A percentile compares a stretch with the other conserved stretches of the same genome.
Evolutionary conservation across 2,113 vertebrate genomes (phyloP).

Genomic region (Thamnophis sirtalis): DNA sequence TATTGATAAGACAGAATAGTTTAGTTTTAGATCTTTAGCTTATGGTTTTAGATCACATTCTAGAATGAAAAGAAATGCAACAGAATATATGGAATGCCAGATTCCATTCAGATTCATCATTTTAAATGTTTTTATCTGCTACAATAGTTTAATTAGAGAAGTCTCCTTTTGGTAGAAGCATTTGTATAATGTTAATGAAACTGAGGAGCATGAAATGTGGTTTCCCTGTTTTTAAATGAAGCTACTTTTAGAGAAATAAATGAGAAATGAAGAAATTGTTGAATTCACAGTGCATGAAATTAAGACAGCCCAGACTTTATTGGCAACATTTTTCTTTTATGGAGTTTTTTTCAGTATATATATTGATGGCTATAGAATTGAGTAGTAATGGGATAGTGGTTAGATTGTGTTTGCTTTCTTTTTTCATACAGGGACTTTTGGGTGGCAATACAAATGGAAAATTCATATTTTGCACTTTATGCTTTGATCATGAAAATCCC

Average conservation of each 20-base stretch:
- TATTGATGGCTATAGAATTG: constrained; percentile 60
- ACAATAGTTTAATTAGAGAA: constrained; percentile 72
- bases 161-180: constrained; percentile 63
- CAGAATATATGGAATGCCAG: constrained; percentile 36
- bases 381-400: constrained; percentile 46
- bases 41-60: constrained; percentile 38
- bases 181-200: constrained; percentile 78
- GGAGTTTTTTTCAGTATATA: constrained; percentile 34
- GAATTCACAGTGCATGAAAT: constrained; percentile 80
- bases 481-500: background rate
- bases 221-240: constrained; percentile 76
- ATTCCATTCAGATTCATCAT: constrained; percentile 63
- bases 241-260: constrained; percentile 74
- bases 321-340: constrained; percentile 55
- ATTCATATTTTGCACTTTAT: constrained; percentile 35
- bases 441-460: constrained; percentile 30
- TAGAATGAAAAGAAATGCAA: constrained; percentile 43
- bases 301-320: constrained; percentile 67
- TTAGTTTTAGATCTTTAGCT: constrained; percentile 41
- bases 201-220: constrained; percentile 79
- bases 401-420: constrained; percentile 22
- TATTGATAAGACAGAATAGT: constrained; percentile 10
- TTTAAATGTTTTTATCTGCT: constrained; percentile 69
- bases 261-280: constrained; percentile 75
- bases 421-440: constrained; percentile 40